Evolutionary conservation across 2,113 vertebrate species (phyloP).

Genomic region (Leiothrix lutea): DNA sequence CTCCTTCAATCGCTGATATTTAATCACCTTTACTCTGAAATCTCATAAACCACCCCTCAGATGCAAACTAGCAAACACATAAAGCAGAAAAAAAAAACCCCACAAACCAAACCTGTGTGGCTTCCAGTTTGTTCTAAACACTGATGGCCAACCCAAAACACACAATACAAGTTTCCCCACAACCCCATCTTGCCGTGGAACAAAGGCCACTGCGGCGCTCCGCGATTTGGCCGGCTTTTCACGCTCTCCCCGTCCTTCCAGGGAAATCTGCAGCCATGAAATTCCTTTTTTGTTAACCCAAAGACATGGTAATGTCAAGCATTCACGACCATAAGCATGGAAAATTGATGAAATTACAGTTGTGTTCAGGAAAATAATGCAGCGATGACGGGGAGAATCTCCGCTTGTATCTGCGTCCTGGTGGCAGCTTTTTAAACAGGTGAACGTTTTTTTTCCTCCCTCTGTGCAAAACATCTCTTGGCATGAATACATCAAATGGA

Average conservation of each 20-base stretch:
- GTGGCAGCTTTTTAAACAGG: constrained; percentile 81
- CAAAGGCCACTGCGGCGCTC: neutral
- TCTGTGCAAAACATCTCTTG: constrained; percentile 64
- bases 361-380: constrained; percentile 77
- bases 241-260: constrained; percentile 64
- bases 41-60: neutral
- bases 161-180: neutral
- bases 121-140: neutral
- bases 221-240: constrained; percentile 63
- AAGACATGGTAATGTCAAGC: constrained; percentile 84
- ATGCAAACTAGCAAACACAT: neutral
- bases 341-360: constrained; percentile 85
- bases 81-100: neutral
- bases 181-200: neutral
- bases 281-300: constrained; percentile 83
- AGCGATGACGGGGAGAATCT: constrained; percentile 69
- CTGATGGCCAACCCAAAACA: neutral
- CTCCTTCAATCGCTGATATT: too few species aligned
- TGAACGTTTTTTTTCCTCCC: constrained; percentile 70
- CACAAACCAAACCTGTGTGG: neutral
- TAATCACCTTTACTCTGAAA: neutral
- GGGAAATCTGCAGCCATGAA: constrained; percentile 80
- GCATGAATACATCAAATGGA: constrained; percentile 67
- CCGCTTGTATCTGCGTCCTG: constrained; percentile 70
- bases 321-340: constrained; percentile 77